Evolutionary conservation across 2,113 vertebrate genomes (phyloP), one percentile per base, ranked within the genome.

Genomic region (Lanius collurio): DNA sequence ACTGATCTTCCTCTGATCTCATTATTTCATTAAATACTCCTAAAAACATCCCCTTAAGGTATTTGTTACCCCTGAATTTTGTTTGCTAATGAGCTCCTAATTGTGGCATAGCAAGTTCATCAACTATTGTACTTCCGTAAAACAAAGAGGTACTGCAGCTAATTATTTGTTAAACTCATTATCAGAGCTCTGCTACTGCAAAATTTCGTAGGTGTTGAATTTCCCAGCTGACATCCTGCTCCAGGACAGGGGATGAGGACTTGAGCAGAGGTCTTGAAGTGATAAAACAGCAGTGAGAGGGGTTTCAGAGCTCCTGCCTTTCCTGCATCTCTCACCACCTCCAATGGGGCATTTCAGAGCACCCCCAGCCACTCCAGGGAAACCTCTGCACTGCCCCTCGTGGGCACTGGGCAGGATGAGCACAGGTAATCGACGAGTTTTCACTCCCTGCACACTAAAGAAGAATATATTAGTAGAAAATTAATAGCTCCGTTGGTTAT

Each of bases 31-130:
- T 37, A 86, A 67, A 77, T 23, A 49, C 50, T 83, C 42, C 79
- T 59, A 59, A 88, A 95, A 93, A 44, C 27, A 50, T 15, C 7
- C 35, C 85, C 90, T 85, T 41, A 46, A 64, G 82, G 63, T 96
- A 53, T 80, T 93, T 86, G 76, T 70, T 86, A 86, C 80, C 56
- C 79, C 83, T 67, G 47, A 74, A 80, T 93, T 93, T 62, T 83
- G 28, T 83, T 80, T 90, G 92, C 47, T 95, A 93, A 96, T 81
- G 76, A 94, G 95, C 88, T 95, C 31, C 71, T 96, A 95, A 95
- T 81, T 77, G 56, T 68, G 62, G 55, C 52, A 78, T 6, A 83
- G 52, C 88, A 80, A 93, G 93, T 96, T 95, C 88, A 81, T 83
- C 92, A 78, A 41, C 87, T 37, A 33, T 22, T 50, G 27, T 44